phyloP scores from a whole-genome alignment of 2,888 invertebrate species.

The Pyrocoelia pectoralis region DNA sequence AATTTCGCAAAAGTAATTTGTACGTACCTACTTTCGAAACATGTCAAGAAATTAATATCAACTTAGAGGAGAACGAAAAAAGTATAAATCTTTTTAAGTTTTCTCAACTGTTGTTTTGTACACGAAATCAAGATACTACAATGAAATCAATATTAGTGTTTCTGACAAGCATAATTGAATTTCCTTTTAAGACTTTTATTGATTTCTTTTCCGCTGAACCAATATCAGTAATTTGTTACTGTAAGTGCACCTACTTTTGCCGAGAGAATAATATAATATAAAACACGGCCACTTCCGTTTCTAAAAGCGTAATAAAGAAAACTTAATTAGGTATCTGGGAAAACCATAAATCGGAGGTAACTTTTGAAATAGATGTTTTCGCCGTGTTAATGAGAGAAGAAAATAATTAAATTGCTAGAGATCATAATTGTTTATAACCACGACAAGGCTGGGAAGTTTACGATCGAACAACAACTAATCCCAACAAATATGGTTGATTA shows the following conservation, averaged over 20 bases:
- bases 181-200: conserved; percentile 19
- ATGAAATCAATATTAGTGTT: conserved; percentile 19
- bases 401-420: too few species aligned
- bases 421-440: too few species aligned
- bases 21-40: neutral
- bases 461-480: too few species aligned
- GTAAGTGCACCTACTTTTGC: conserved; percentile 11
- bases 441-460: too few species aligned
- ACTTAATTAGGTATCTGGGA: neutral
- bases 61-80: neutral
- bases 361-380: too few species aligned
- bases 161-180: conserved; percentile 22
- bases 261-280: neutral
- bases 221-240: conserved; percentile 18
- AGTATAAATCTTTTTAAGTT: conserved; percentile 3
- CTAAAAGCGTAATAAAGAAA: neutral
- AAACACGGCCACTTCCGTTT: neutral
- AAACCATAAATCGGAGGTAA: neutral
- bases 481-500: too few species aligned
- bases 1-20: conserved; percentile 5
- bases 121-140: conserved; percentile 15
- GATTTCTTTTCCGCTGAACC: conserved; percentile 8
- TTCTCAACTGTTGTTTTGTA: conserved; percentile 2
- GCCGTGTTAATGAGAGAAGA: too few species aligned
- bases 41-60: conserved; percentile 10